phyloP scores from a whole-genome alignment of 1,140 invertebrate genomes.

The Scaptomyza montana region DNA sequence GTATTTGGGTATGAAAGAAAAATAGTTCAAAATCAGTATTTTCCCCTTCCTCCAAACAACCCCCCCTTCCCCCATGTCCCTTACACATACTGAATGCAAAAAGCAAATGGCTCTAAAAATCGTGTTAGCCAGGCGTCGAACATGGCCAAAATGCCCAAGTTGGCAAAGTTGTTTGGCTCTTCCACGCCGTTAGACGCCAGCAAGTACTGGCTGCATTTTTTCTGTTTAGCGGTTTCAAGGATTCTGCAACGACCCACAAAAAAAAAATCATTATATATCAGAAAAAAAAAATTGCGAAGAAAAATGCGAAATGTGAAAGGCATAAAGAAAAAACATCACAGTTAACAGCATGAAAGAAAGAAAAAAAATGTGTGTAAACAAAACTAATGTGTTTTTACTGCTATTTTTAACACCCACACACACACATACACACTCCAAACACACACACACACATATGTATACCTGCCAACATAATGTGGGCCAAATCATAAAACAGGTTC shows the following conservation, averaged over 20 bases:
- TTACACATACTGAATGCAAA: too few relatives aligned
- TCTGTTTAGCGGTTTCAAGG: slow-evolving; percentile 70
- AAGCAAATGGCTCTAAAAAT: slow-evolving; percentile 36
- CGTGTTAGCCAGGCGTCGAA: slow-evolving; percentile 57
- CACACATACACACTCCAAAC: slow-evolving; percentile 29
- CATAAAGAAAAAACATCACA: slow-evolving; percentile 59
- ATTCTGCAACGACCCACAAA: slow-evolving; percentile 68
- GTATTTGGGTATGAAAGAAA: slow-evolving; percentile 41
- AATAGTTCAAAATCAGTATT: slow-evolving; percentile 73
- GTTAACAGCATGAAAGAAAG: slow-evolving; percentile 75
- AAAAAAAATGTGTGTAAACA: slow-evolving; percentile 68
- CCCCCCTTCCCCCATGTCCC: background rate
- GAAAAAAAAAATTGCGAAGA: slow-evolving; percentile 10
- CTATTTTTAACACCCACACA: slow-evolving; percentile 61
- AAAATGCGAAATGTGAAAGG: slow-evolving; percentile 38
- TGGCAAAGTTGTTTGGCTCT: slow-evolving; percentile 27
- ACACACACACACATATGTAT: slow-evolving; percentile 21
- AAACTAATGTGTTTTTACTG: slow-evolving; percentile 82
- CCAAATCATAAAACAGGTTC: slow-evolving; percentile 85
- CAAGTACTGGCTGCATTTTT: slow-evolving; percentile 69
- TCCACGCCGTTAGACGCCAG: slow-evolving; percentile 49
- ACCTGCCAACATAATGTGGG: slow-evolving; percentile 58
- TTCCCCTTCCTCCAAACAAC: background rate
- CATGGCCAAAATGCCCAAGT: slow-evolving; percentile 73
- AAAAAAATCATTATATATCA: slow-evolving; percentile 26